Evolutionary conservation across 2,888 invertebrate genomes (phyloP).

Genomic region (Zele albiditarsus): DNA sequence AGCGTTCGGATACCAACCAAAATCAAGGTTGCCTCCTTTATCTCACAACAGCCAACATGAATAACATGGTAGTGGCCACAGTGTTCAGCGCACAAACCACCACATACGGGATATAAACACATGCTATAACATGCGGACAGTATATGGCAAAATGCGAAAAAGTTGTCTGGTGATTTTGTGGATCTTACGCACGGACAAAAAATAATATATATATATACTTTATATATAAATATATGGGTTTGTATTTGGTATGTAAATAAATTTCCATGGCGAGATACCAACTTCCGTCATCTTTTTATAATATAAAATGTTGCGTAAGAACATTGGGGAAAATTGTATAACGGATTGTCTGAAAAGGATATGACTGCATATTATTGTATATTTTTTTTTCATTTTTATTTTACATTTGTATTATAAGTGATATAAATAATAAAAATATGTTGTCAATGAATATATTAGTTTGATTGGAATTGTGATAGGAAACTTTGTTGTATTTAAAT

Average conservation of each 20-base stretch:
- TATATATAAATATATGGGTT: neutral
- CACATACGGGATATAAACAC: neutral
- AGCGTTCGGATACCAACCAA: slow-evolving; percentile 40
- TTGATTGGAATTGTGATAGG: neutral
- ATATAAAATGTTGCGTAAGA: neutral
- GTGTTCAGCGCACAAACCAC: neutral
- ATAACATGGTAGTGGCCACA: neutral
- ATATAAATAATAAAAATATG: neutral
- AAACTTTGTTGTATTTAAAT: neutral
- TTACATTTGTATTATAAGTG: neutral
- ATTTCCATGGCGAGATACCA: neutral
- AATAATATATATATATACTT: neutral
- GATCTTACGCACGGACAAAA: neutral
- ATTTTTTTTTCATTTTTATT: neutral
- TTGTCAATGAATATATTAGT: neutral
- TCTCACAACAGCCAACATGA: slow-evolving; percentile 8
- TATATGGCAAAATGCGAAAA: neutral
- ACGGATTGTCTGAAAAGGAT: slow-evolving; percentile 4
- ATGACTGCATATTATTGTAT: slow-evolving; percentile 2
- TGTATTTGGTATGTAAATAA: neutral
- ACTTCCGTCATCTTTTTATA: neutral
- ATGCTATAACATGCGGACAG: neutral
- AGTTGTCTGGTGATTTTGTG: neutral
- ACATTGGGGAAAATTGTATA: neutral
- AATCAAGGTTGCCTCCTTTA: slow-evolving; percentile 55